A percentile compares a stretch with the other conserved stretches of the same genome.
These are phyloP conservation scores for Sphaerodactylus townsendi DNA, from an alignment of 2,113 vertebrate species.

Conservation along the genomic window DNA sequence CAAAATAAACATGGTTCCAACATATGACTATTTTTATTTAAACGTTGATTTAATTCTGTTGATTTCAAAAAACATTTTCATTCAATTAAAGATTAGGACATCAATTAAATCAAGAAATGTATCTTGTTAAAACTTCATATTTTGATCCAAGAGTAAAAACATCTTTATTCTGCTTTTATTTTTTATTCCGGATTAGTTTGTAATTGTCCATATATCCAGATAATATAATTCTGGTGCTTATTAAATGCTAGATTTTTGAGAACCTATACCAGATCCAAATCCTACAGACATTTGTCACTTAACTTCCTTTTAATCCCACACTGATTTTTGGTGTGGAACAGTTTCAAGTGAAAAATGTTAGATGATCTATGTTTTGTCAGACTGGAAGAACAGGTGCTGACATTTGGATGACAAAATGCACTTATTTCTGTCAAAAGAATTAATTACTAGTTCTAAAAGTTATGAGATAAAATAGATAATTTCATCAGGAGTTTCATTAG, in stretches of 20 bases:
- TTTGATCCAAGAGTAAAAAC: background rate
- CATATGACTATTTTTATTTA: background rate
- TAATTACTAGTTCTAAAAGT: background rate
- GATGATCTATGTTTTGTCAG: background rate
- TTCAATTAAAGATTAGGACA: background rate
- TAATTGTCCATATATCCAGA: background rate
- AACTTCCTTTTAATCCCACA: background rate
- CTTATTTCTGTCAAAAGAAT: background rate
- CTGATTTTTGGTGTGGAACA: background rate
- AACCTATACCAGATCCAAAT: background rate
- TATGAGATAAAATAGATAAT: background rate
- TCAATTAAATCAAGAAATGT: background rate
- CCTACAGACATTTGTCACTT: background rate
- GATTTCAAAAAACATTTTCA: background rate
- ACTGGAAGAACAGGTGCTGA: background rate
- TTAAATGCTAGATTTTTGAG: background rate
- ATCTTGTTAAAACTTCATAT: background rate
- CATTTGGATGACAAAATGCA: background rate
- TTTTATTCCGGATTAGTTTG: background rate
- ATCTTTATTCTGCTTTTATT: background rate
- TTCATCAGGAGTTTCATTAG: background rate
- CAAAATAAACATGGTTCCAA: constrained; percentile 4
- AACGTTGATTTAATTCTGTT: background rate
- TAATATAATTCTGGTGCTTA: background rate
- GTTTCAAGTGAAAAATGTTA: background rate